Evolutionary conservation across 2,888 invertebrate species (phyloP), one percentile per base, ranked within the genome.

Genomic region (Plagiodera versicolora): DNA sequence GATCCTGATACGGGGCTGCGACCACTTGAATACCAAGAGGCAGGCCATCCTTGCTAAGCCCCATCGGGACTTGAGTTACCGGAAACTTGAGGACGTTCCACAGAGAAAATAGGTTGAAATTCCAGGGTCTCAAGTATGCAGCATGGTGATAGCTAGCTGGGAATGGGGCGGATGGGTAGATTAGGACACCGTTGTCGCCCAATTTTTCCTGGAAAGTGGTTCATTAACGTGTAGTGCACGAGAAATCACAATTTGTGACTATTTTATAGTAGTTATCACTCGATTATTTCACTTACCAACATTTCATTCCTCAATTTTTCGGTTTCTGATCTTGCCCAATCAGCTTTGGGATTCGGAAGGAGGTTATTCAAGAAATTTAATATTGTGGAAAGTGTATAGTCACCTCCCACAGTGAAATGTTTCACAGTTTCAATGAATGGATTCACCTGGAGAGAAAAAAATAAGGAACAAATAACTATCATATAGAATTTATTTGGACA

Each of bases 1-100:
- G 86, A 72, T 95, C 94, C 18, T 87, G 85, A 60, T 84, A 81
- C 0, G 89, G 88, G 0, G 85, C 87, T 3, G 89, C 87, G 10
- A 90, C 88, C n/a, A 90, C 85, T 79, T 95, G 94, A 14, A 94
- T 76, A 19, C 94, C 94, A 11, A 94, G 72, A 0, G 94, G 94
- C 0, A 94, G 74, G 0, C 92, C 92, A 6, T 84, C 81, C 2
- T 80, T 74, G 70, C 85, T 85, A 49, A 94, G 78, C 0, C 94
- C 94, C 32, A 95, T 79, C 0, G 95, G 95, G 2, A 94, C 90
- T 83, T 94, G 92, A 0, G 91, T 94, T 0, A 86, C 88, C 0
- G 96, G 96, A 50, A 95, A 82, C 49, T 89, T 87, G 17, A 96
- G 79, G 9, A 89, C 90, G 80, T 95, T 97, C 80, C 95, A 91